A percentile compares a stretch with the other conserved stretches of the same genome.
Conservation (phyloP, 2,113 vertebrate species). For the Megaptera novaeangliae region DNA sequence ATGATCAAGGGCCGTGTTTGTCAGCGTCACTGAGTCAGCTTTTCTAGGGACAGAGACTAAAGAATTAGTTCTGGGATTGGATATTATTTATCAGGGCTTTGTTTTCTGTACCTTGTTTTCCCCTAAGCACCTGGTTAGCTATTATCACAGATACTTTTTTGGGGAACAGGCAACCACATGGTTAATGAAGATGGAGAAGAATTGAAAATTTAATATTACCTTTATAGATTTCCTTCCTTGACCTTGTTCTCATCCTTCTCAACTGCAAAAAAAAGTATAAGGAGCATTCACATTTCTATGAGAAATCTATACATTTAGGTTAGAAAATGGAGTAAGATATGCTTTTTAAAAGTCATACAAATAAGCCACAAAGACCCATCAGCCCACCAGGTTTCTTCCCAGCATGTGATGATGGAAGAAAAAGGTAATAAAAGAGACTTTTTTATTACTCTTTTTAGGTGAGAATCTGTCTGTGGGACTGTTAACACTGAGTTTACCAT, state of each 20-base stretch:
- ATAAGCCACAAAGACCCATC: background rate
- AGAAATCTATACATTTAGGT: background rate
- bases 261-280: background rate
- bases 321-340: background rate
- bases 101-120: background rate
- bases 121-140: background rate
- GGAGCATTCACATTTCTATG: background rate
- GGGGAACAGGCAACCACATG: background rate
- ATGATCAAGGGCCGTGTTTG: background rate
- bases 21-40: background rate
- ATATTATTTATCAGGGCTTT: background rate
- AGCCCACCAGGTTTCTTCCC: background rate
- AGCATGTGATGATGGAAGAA: background rate
- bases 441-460: background rate
- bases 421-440: background rate
- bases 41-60: background rate
- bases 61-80: background rate
- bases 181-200: constrained; percentile 28
- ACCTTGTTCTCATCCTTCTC: background rate
- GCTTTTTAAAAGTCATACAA: background rate
- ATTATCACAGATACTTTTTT: background rate
- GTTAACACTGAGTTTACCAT: background rate
- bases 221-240: background rate
- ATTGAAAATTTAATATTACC: background rate
- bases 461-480: background rate